phyloP scores from a whole-genome alignment of 2,888 invertebrate genomes.

The Nomada flava region DNA sequence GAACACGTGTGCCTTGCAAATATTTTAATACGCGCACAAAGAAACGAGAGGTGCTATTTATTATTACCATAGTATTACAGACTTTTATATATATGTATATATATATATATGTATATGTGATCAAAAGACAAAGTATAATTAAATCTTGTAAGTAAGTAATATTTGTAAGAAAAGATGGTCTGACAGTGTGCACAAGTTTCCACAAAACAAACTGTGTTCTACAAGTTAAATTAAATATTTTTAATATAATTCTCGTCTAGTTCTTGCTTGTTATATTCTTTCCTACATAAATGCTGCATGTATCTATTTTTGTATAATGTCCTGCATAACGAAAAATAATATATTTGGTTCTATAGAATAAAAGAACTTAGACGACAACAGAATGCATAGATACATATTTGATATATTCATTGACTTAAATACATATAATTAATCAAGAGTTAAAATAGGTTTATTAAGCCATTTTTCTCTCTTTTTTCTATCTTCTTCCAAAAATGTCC shows the following conservation, averaged over 20 bases:
- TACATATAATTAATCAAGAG: constrained; percentile 36
- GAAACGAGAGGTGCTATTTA: constrained; percentile 66
- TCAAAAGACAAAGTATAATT: constrained; percentile 21
- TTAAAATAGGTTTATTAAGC: constrained; percentile 62
- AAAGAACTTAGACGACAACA: background rate
- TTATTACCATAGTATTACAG: constrained; percentile 67
- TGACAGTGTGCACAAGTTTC: constrained; percentile 35
- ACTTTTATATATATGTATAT: constrained; percentile 25
- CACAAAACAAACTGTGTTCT: constrained; percentile 34
- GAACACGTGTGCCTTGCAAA: constrained; percentile 31
- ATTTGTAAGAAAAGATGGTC: constrained; percentile 36
- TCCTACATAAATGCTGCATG: background rate
- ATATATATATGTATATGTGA: background rate
- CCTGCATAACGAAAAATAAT: background rate
- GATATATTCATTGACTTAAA: constrained; percentile 13
- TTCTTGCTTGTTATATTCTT: background rate
- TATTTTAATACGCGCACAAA: constrained; percentile 27
- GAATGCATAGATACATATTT: constrained; percentile 6
- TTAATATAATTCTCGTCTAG: constrained; percentile 25
- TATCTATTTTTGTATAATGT: background rate
- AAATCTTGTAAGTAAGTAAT: constrained; percentile 24
- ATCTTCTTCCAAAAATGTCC: constrained; percentile 88
- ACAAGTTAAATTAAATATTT: constrained; percentile 43
- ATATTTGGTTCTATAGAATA: background rate
- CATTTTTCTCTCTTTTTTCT: constrained; percentile 80